A percentile compares a stretch with the other conserved stretches of the same genome.
Conservation (phyloP, 2,113 vertebrate genomes). For the Amphiprion percula region DNA sequence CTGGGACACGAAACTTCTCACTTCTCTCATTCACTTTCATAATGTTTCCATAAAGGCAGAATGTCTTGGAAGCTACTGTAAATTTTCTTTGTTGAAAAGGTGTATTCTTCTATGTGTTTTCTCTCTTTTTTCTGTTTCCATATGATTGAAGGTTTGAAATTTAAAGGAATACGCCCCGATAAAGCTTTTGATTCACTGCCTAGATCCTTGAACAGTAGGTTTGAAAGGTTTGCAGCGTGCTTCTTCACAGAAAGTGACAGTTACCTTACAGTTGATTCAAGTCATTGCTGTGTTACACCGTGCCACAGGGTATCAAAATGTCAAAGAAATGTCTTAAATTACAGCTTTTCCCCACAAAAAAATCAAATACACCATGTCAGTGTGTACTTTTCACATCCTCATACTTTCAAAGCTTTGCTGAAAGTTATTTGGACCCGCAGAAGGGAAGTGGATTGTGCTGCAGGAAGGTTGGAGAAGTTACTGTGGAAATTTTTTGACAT, state of each 20-base stretch:
- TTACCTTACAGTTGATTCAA: background rate
- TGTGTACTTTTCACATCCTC: background rate
- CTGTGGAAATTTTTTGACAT: background rate
- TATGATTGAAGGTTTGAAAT: background rate
- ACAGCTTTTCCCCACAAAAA: background rate
- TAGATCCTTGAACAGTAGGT: background rate
- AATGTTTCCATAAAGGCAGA: slow-evolving; percentile 51
- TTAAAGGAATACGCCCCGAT: background rate
- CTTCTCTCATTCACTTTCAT: slow-evolving; percentile 35
- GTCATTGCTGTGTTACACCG: too few species aligned
- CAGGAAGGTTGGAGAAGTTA: background rate
- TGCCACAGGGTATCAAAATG: background rate
- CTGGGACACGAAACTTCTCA: slow-evolving; percentile 48
- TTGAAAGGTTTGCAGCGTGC: background rate
- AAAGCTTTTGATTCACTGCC: background rate
- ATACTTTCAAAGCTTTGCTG: background rate
- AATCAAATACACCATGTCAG: background rate
- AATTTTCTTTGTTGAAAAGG: slow-evolving; percentile 8
- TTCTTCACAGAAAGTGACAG: background rate
- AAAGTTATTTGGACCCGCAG: background rate
- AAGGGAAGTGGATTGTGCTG: background rate
- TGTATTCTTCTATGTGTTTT: background rate
- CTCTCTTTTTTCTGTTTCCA: background rate
- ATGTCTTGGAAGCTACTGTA: slow-evolving; percentile 26
- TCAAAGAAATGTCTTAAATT: background rate